Conservation (phyloP, 2,113 vertebrate species). For the Myrmecophaga tridactyla region DNA sequence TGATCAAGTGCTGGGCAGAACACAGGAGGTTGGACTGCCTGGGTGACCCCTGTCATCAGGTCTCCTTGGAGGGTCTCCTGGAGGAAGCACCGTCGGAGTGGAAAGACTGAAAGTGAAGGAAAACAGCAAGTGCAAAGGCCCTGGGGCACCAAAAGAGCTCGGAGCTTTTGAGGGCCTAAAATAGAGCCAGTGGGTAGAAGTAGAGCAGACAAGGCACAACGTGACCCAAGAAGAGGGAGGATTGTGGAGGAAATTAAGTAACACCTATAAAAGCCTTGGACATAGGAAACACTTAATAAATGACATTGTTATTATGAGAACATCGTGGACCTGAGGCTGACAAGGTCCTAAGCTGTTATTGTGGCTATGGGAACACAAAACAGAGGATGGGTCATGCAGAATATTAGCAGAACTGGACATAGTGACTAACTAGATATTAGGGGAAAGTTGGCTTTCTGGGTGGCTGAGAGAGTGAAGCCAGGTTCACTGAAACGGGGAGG, state of each 20-base stretch:
- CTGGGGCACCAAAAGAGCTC: background rate
- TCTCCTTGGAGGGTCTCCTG: rapidly evolving
- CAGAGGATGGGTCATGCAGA: background rate
- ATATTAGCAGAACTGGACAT: background rate
- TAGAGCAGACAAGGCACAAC: background rate
- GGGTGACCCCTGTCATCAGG: background rate
- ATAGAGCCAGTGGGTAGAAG: background rate
- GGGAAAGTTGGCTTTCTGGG: background rate
- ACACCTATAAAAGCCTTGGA: background rate
- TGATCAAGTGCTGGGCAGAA: background rate
- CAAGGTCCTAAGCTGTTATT: background rate
- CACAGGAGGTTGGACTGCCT: no score
- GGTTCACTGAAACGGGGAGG: background rate
- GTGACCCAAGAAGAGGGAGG: background rate
- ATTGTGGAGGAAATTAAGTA: background rate
- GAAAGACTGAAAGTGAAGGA: background rate
- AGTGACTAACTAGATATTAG: rapidly evolving
- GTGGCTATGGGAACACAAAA: background rate
- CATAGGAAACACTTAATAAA: background rate
- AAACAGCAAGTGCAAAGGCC: background rate
- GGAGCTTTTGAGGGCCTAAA: background rate
- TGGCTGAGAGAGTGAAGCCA: background rate
- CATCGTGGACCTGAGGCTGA: no score
- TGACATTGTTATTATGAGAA: background rate
- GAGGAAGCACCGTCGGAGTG: background rate